A percentile compares a stretch with the other conserved stretches of the same genome.
Evolutionary conservation across 2,888 invertebrate genomes (phyloP).

Genomic region (Lasioglossum lativentre): DNA sequence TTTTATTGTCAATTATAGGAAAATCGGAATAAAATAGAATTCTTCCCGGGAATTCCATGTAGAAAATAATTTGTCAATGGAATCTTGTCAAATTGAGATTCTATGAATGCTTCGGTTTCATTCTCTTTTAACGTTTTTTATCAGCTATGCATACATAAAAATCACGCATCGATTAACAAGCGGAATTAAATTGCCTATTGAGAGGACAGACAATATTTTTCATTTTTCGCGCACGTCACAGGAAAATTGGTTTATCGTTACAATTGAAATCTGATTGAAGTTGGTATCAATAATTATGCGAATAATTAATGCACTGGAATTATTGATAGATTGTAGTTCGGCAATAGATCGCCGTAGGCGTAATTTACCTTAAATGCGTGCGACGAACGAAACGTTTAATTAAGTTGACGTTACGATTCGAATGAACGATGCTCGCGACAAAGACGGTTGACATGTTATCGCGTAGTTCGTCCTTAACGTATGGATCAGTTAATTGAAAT

Average conservation of each 20-base stretch:
- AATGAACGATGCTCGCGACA: conserved; percentile 9
- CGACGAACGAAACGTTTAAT: neutral
- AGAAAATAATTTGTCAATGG: neutral
- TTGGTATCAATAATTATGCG: neutral
- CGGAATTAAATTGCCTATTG: neutral
- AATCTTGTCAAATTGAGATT: neutral
- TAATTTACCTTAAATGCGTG: neutral
- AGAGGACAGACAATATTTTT: neutral
- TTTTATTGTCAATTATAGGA: neutral
- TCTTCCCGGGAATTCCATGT: neutral
- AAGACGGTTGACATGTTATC: conserved; percentile 14
- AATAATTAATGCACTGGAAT: neutral
- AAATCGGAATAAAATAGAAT: neutral
- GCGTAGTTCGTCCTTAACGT: conserved; percentile 19
- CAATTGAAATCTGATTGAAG: neutral
- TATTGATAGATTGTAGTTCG: neutral
- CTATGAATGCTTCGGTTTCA: neutral
- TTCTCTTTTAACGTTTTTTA: neutral
- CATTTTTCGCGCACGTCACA: neutral
- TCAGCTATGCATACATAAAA: neutral
- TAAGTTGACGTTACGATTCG: conserved; percentile 19
- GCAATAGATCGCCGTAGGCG: neutral
- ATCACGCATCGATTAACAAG: neutral
- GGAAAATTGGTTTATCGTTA: neutral
- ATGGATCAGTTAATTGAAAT: conserved; percentile 51